Percentiles rank a stretch among this genome's conserved stretches.
Evolutionary conservation across 2,113 vertebrate genomes (phyloP).

Genomic region (Dendrocopos noguchii): DNA sequence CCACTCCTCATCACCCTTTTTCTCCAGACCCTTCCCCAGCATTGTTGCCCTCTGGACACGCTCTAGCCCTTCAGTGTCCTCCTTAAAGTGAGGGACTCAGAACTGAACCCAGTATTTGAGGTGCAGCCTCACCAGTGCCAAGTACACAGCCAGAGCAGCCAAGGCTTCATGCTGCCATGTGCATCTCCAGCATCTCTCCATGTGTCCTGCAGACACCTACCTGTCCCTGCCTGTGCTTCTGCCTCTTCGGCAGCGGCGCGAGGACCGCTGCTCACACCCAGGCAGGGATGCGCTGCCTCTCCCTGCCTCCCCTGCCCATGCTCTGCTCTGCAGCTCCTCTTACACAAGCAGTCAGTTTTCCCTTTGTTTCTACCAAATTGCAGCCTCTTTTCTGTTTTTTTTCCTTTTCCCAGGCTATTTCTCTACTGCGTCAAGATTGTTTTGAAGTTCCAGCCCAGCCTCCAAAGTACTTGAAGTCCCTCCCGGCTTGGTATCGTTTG

Average conservation of each 20-base stretch:
- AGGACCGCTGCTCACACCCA: not conserved
- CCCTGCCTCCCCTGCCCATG: not conserved
- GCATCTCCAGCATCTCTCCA: accelerated
- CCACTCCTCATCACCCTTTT: too few relatives aligned
- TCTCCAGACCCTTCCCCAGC: too few relatives aligned
- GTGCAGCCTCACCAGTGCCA: too few relatives aligned
- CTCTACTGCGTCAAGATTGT: conserved; percentile 1
- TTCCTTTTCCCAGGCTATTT: not conserved
- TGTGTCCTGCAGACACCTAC: accelerated
- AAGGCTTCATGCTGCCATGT: accelerated
- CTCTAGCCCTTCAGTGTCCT: too few relatives aligned
- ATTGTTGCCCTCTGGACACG: too few relatives aligned
- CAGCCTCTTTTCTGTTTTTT: not conserved
- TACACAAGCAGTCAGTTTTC: conserved; percentile 19
- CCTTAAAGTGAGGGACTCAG: too few relatives aligned
- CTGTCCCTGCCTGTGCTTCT: not conserved
- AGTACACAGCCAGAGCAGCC: too few relatives aligned
- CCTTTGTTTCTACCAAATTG: conserved; percentile 47
- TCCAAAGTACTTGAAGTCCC: conserved; percentile 29
- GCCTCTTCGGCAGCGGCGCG: accelerated
- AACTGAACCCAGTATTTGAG: too few relatives aligned
- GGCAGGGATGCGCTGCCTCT: accelerated
- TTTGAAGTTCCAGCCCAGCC: conserved; percentile 57
- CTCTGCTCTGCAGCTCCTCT: not conserved
- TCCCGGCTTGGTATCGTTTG: conserved; percentile 35